Conservation (phyloP, 2,113 vertebrate species). For the Ochotona princeps region DNA sequence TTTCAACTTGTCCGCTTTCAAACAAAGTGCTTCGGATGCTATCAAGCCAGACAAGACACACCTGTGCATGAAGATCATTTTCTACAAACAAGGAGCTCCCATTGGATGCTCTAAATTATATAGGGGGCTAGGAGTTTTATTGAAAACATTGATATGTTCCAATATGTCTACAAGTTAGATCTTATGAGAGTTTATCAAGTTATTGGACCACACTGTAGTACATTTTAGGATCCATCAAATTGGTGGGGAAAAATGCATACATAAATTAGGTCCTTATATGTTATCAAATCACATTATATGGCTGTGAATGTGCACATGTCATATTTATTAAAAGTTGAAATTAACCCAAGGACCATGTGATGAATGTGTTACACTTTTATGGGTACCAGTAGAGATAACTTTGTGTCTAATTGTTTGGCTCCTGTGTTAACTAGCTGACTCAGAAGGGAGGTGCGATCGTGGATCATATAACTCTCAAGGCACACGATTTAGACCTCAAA, state of each 20-base stretch:
- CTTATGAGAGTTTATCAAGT: neutral
- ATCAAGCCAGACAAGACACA: neutral
- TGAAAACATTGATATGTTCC: neutral
- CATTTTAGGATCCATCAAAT: neutral
- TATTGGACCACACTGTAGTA: neutral
- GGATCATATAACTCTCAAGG: neutral
- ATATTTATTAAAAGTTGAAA: neutral
- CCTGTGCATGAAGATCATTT: neutral
- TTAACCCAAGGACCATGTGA: neutral
- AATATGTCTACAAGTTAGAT: neutral
- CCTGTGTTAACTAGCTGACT: neutral
- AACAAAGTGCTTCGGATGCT: neutral
- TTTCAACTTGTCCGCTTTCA: constrained; percentile 3
- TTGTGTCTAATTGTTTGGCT: neutral
- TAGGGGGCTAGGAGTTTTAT: neutral
- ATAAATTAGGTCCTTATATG: too few relatives aligned
- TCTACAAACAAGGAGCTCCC: neutral
- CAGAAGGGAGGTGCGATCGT: neutral
- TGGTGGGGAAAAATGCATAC: neutral
- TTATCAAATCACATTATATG: neutral
- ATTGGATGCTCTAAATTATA: neutral
- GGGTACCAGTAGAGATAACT: accelerated
- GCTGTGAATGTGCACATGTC: neutral
- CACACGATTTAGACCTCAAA: neutral
- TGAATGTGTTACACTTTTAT: neutral